These are phyloP conservation scores for Pegoplata infirma DNA, from an alignment of 2,888 invertebrate genomes.

Conservation along the genomic window DNA sequence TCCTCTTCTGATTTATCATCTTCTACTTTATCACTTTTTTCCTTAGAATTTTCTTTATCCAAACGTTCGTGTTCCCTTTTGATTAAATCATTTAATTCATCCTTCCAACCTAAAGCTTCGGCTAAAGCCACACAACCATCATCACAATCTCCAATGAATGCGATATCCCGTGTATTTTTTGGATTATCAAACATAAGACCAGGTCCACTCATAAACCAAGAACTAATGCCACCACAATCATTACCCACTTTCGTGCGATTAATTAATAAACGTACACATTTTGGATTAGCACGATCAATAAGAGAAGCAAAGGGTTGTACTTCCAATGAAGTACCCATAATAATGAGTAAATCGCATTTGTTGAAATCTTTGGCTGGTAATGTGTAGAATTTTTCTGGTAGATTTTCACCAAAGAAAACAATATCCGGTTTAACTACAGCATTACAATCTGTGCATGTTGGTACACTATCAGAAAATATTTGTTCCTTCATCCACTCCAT, in stretches of 20 bases:
- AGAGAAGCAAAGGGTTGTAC: conserved; percentile 97
- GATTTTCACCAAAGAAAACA: conserved; percentile 95
- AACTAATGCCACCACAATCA: conserved; percentile 70
- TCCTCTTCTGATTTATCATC: too few species aligned
- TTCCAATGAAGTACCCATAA: conserved; percentile 96
- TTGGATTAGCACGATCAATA: conserved; percentile 85
- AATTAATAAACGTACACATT: conserved; percentile 90
- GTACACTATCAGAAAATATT: conserved; percentile 86
- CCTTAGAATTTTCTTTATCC: conserved; percentile 68
- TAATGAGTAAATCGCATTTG: conserved; percentile 92
- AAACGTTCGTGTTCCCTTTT: conserved; percentile 80
- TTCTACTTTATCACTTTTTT: not conserved
- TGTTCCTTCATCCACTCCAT: conserved; percentile 92
- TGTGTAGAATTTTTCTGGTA: conserved; percentile 88
- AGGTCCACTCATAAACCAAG: conserved; percentile 77
- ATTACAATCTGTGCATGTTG: conserved; percentile 87
- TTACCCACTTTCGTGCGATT: conserved; percentile 88
- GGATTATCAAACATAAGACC: conserved; percentile 83
- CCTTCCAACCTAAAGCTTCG: conserved; percentile 88
- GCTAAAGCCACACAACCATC: conserved; percentile 86
- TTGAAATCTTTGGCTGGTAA: conserved; percentile 86
- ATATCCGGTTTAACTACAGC: conserved; percentile 96
- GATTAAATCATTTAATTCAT: conserved; percentile 82
- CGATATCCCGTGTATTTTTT: conserved; percentile 85
- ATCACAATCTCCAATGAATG: conserved; percentile 90